Evolutionary conservation across 2,113 vertebrate genomes (phyloP).

Genomic region (Anseranas semipalmata): DNA sequence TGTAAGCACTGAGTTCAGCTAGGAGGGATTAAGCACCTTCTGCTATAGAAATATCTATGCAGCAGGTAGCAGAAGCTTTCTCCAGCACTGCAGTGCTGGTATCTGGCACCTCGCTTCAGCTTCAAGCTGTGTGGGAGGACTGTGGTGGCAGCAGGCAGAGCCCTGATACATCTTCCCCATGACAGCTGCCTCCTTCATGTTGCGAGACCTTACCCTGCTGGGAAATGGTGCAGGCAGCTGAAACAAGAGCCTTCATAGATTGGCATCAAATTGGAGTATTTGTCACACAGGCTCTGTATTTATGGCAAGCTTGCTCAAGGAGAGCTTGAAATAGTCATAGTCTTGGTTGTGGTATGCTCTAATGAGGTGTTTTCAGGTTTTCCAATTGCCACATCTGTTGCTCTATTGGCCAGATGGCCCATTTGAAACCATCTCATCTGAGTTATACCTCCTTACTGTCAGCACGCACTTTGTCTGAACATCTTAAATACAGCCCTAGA

Average conservation of each 20-base stretch:
- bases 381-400: background rate
- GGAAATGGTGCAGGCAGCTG: background rate
- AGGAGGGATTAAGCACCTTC: background rate
- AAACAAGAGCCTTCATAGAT: background rate
- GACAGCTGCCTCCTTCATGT: background rate
- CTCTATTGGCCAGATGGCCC: background rate
- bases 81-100: background rate
- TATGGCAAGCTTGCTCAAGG: background rate
- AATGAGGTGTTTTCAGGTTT: background rate
- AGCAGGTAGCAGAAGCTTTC: background rate
- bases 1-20: background rate
- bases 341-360: background rate
- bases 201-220: background rate
- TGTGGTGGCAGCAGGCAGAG: background rate
- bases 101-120: background rate
- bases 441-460: background rate
- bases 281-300: background rate
- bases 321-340: background rate
- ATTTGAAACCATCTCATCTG: background rate
- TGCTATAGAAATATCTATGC: background rate
- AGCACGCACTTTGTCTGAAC: background rate
- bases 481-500: slow-evolving; percentile 19
- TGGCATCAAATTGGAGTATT: background rate
- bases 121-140: background rate
- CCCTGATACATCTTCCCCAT: background rate